Percentiles rank a stretch among this genome's conserved stretches.
phyloP scores from a whole-genome alignment of 2,888 invertebrate species.

The Hirtodrosophila histrioides region DNA sequence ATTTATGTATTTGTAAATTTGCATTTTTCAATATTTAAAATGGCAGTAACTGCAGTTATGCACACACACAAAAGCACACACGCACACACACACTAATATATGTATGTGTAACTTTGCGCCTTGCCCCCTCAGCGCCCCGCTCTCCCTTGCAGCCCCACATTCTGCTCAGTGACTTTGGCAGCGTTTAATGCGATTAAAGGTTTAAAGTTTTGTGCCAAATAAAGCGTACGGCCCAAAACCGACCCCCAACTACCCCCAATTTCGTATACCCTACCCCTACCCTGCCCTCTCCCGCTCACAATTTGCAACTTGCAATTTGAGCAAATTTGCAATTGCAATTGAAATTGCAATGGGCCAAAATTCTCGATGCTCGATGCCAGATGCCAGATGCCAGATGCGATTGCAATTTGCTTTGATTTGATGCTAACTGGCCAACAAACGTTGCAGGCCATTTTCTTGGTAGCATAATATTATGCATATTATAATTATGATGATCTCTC shows the following conservation, averaged over 20 bases:
- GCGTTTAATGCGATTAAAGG: constrained; percentile 78
- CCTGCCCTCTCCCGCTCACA: not conserved
- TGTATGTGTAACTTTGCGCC: not conserved
- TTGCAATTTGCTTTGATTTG: constrained; percentile 64
- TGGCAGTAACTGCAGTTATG: constrained; percentile 42
- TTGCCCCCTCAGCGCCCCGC: not conserved
- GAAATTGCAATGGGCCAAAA: constrained; percentile 20
- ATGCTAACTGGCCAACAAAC: constrained; percentile 49
- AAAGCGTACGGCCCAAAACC: constrained; percentile 56
- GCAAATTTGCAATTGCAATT: constrained; percentile 14
- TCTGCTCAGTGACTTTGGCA: constrained; percentile 55
- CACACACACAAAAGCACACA: constrained; percentile 20
- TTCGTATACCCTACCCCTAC: too few species aligned
- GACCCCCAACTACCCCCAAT: too few species aligned
- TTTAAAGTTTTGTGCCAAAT: constrained; percentile 76
- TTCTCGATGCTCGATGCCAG: constrained; percentile 6
- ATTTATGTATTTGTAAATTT: constrained; percentile 79
- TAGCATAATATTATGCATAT: constrained; percentile 64
- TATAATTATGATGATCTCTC: constrained; percentile 51
- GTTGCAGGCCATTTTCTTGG: constrained; percentile 38
- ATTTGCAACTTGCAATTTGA: constrained; percentile 2
- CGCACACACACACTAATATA: not conserved
- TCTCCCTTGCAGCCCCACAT: not conserved
- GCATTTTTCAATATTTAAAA: constrained; percentile 76
- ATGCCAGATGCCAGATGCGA: constrained; percentile 25